phyloP scores from a whole-genome alignment of 1,140 invertebrate genomes.

The Tribolium castaneum region DNA sequence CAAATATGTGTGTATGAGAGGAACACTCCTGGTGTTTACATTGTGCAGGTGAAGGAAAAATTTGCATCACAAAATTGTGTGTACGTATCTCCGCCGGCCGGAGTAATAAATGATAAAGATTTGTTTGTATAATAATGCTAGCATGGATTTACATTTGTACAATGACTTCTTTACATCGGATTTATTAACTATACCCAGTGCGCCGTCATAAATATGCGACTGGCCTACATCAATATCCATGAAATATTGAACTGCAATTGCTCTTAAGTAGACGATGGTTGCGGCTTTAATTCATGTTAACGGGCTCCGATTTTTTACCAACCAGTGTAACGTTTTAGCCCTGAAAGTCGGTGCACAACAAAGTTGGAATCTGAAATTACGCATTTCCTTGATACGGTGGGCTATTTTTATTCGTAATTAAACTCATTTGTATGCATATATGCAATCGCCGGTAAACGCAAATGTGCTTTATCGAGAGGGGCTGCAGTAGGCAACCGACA shows the following conservation, averaged over 20 bases:
- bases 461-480: slow-evolving; percentile 38
- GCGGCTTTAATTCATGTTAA: slow-evolving; percentile 35
- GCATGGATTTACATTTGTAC: slow-evolving; percentile 54
- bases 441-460: slow-evolving; percentile 37
- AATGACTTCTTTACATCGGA: slow-evolving; percentile 53
- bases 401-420: slow-evolving; percentile 41
- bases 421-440: slow-evolving; percentile 45
- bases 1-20: slow-evolving; percentile 1
- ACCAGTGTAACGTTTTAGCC: too few species aligned
- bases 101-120: slow-evolving; percentile 53
- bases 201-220: slow-evolving; percentile 41
- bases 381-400: slow-evolving; percentile 35
- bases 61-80: slow-evolving; percentile 51
- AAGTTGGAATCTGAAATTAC: slow-evolving; percentile 17
- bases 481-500: slow-evolving; percentile 10
- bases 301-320: neutral
- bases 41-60: slow-evolving; percentile 43
- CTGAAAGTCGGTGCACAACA: neutral
- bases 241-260: slow-evolving; percentile 40
- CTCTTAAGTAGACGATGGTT: slow-evolving; percentile 12
- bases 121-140: slow-evolving; percentile 53
- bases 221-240: slow-evolving; percentile 24
- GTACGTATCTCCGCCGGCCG: neutral
- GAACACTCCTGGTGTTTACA: slow-evolving; percentile 47
- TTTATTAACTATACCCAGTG: slow-evolving; percentile 52